Evolutionary conservation across 2,888 invertebrate genomes (phyloP).

Genomic region (Selenia dentaria): DNA sequence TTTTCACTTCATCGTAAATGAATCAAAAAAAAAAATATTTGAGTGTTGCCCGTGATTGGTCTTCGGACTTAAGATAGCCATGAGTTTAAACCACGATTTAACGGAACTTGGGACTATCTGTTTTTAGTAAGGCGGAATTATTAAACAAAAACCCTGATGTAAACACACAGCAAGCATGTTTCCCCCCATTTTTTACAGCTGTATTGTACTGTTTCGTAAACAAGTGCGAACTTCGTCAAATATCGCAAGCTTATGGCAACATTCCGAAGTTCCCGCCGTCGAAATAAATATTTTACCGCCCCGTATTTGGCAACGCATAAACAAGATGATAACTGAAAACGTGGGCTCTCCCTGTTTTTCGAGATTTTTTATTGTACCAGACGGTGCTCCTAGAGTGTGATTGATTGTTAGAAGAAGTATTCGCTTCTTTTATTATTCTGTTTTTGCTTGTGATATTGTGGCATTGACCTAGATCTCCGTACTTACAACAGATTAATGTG

Average conservation of each 20-base stretch:
- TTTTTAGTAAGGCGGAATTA: too few species aligned
- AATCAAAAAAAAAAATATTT: too few species aligned
- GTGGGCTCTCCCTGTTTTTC: constrained; percentile 38
- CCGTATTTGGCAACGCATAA: constrained; percentile 51
- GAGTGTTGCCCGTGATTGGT: too few species aligned
- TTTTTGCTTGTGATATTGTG: constrained; percentile 22
- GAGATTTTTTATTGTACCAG: constrained; percentile 38
- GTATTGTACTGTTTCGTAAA: constrained; percentile 3
- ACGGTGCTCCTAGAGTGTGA: constrained; percentile 39
- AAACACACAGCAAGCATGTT: not conserved
- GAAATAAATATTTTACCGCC: constrained; percentile 44
- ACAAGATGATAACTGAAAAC: constrained; percentile 49
- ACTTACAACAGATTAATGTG: not conserved
- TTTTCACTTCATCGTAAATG: too few species aligned
- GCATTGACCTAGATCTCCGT: constrained; percentile 16
- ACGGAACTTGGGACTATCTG: too few species aligned
- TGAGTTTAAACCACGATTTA: too few species aligned
- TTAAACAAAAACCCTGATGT: too few species aligned
- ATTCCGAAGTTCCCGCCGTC: constrained; percentile 35
- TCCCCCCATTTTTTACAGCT: not conserved
- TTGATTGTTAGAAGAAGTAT: constrained; percentile 39
- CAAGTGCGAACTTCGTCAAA: constrained; percentile 13
- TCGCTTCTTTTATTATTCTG: constrained; percentile 35
- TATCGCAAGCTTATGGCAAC: constrained; percentile 19
- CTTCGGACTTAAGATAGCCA: too few species aligned